phyloP scores from a whole-genome alignment of 2,888 invertebrate genomes.

The Phragmatobia fuliginosa region DNA sequence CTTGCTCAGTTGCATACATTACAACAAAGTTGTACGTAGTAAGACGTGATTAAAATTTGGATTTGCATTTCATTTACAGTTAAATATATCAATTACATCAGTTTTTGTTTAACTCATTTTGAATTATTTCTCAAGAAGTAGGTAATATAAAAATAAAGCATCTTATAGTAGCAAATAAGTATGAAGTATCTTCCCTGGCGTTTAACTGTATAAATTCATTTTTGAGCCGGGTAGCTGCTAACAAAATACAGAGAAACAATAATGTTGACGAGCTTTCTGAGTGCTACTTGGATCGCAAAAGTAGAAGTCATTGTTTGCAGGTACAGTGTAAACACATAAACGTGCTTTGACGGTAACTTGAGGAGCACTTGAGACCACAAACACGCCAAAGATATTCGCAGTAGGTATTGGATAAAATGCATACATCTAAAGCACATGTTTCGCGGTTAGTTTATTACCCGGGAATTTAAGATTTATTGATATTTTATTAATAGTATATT shows the following conservation, averaged over 20 bases:
- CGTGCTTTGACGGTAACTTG: slow-evolving; percentile 38
- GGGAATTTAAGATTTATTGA: slow-evolving; percentile 10
- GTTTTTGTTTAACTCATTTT: too few relatives aligned
- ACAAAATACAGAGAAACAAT: slow-evolving; percentile 32
- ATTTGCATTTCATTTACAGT: too few relatives aligned
- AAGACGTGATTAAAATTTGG: slow-evolving; percentile 56
- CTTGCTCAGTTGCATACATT: slow-evolving; percentile 44
- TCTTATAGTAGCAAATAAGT: too few relatives aligned
- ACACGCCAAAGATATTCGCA: slow-evolving; percentile 44
- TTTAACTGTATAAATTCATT: slow-evolving; percentile 18
- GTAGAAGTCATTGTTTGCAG: slow-evolving; percentile 33
- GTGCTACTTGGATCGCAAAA: slow-evolving; percentile 23
- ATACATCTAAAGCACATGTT: slow-evolving; percentile 16
- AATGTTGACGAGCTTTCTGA: slow-evolving; percentile 21
- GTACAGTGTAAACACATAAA: slow-evolving; percentile 36
- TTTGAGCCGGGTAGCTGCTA: slow-evolving; percentile 12
- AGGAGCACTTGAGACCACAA: slow-evolving; percentile 42
- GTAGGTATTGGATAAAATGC: slow-evolving; percentile 24
- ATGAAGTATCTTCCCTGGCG: not conserved
- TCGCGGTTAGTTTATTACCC: slow-evolving; percentile 8
- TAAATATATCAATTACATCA: too few relatives aligned
- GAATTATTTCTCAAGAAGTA: not conserved
- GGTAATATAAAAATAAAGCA: slow-evolving; percentile 17
- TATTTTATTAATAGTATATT: slow-evolving; percentile 8
- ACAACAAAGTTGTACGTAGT: slow-evolving; percentile 50